Evolutionary conservation across 2,113 vertebrate genomes (phyloP).

Genomic region (Panurus biarmicus): DNA sequence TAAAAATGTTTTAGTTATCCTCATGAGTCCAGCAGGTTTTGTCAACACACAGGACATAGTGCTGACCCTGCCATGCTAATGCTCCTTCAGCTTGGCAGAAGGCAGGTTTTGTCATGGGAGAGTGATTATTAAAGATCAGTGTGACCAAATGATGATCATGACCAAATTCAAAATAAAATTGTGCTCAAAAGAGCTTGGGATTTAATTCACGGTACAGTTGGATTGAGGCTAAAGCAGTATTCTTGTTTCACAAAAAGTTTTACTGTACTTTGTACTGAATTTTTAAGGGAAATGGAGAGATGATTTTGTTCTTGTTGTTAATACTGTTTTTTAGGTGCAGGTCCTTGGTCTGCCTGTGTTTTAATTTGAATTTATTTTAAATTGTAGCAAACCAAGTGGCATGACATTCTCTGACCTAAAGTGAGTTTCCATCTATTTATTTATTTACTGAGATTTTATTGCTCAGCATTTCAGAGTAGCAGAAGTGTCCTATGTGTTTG

Average conservation of each 20-base stretch:
- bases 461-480: constrained; percentile 21
- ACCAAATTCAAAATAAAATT: background rate
- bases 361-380: background rate
- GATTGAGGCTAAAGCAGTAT: background rate
- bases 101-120: background rate
- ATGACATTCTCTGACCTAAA: background rate
- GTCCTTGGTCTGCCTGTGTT: background rate
- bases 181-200: background rate
- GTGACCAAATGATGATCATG: background rate
- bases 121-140: background rate
- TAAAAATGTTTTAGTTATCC: background rate
- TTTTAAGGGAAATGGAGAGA: background rate
- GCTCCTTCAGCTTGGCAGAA: background rate
- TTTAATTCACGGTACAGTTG: background rate
- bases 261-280: background rate
- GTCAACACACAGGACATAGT: background rate
- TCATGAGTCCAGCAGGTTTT: background rate
- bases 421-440: background rate
- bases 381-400: background rate
- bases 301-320: background rate
- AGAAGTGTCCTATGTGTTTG: background rate
- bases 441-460: constrained; percentile 14
- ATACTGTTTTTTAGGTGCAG: background rate
- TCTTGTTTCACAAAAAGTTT: background rate
- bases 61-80: background rate